These are phyloP conservation scores for Drosophila auraria DNA, from an alignment of 1,140 invertebrate species.

Conservation along the genomic window DNA sequence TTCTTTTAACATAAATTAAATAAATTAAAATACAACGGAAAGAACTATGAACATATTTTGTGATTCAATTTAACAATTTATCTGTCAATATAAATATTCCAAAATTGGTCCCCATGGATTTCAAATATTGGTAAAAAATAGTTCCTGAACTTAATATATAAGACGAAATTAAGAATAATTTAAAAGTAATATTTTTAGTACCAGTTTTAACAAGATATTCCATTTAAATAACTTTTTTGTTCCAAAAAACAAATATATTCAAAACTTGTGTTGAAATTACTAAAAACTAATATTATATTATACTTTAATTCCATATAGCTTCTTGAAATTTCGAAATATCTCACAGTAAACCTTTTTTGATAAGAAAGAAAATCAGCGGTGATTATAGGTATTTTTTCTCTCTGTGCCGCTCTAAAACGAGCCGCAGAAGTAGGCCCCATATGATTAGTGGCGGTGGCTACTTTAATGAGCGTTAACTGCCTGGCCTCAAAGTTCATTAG, in stretches of 20 bases:
- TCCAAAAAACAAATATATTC: too few species aligned
- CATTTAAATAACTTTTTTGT: neutral
- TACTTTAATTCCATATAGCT: neutral
- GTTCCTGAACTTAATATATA: too few species aligned
- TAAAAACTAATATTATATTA: neutral
- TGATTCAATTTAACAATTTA: too few species aligned
- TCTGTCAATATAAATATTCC: too few species aligned
- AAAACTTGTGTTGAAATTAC: neutral
- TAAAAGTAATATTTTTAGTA: too few species aligned
- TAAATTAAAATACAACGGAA: too few species aligned
- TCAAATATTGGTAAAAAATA: too few species aligned
- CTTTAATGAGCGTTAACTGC: slow-evolving; percentile 83
- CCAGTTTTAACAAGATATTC: neutral
- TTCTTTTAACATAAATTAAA: too few species aligned
- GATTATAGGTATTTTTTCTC: slow-evolving; percentile 1
- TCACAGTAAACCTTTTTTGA: neutral
- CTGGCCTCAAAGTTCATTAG: slow-evolving; percentile 78
- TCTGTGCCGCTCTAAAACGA: slow-evolving; percentile 1
- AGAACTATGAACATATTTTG: too few species aligned
- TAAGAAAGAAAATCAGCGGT: neutral
- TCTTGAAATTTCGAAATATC: too few species aligned
- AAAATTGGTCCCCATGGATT: too few species aligned
- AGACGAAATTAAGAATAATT: too few species aligned
- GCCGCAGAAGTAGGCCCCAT: slow-evolving; percentile 44
- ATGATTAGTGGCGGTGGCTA: slow-evolving; percentile 79